phyloP scores from a whole-genome alignment of 2,113 vertebrate species.

The Neolamprologus caudopunctatus region DNA sequence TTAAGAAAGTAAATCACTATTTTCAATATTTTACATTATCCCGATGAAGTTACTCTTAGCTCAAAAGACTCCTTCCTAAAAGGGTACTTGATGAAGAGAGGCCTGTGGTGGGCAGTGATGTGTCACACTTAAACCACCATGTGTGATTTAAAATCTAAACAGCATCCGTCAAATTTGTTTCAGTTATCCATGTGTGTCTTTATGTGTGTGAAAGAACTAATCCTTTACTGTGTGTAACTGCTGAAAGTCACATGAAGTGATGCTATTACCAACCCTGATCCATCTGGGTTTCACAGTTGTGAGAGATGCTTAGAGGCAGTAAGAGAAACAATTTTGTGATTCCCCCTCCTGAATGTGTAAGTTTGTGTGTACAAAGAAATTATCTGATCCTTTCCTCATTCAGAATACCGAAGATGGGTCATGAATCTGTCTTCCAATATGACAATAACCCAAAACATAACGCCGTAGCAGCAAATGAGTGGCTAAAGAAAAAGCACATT shows the following conservation, averaged over 20 bases:
- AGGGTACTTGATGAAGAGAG: neutral
- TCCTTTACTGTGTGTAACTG: neutral
- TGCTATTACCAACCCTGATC: neutral
- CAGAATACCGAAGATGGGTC: neutral
- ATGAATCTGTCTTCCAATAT: neutral
- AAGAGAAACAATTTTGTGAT: neutral
- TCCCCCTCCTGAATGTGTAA: neutral
- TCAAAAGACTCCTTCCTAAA: neutral
- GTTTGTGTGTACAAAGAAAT: neutral
- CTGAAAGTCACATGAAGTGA: conserved; percentile 40
- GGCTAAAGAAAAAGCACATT: neutral
- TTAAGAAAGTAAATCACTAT: neutral
- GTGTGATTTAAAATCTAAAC: neutral
- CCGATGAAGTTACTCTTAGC: neutral
- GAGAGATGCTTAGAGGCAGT: neutral
- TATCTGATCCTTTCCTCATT: neutral
- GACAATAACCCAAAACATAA: neutral
- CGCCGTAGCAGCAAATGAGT: neutral
- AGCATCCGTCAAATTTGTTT: neutral
- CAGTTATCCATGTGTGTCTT: neutral
- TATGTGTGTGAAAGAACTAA: neutral
- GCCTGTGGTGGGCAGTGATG: neutral
- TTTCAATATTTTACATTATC: neutral
- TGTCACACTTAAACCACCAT: neutral
- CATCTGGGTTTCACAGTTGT: neutral